Evolutionary conservation across 2,888 invertebrate species (phyloP).

Genomic region (Orthonevra nobilis): DNA sequence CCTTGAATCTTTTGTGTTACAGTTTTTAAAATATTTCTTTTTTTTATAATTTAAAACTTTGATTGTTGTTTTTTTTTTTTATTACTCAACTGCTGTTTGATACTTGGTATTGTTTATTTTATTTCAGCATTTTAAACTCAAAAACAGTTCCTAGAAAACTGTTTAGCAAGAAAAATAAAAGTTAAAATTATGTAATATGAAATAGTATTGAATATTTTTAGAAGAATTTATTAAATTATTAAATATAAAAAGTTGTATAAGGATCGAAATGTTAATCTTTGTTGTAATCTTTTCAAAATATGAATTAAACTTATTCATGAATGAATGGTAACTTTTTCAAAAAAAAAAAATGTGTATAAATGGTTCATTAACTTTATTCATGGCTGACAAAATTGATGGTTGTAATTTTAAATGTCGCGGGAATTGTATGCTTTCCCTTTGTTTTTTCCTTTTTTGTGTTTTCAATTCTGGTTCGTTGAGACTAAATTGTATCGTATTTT

Average conservation of each 20-base stretch:
- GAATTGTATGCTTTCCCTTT: too few species aligned
- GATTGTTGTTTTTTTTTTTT: too few species aligned
- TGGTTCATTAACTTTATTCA: background rate
- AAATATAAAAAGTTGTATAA: slow-evolving; percentile 10
- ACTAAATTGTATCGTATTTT: too few species aligned
- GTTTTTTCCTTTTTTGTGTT: too few species aligned
- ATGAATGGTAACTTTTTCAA: background rate
- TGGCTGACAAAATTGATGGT: too few species aligned
- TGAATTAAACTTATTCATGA: slow-evolving; percentile 30
- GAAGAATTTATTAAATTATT: slow-evolving; percentile 58
- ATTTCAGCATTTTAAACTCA: slow-evolving; percentile 56
- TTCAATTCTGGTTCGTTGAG: too few species aligned
- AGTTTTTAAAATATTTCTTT: background rate
- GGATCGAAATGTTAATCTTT: slow-evolving; percentile 58
- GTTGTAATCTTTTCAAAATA: slow-evolving; percentile 8
- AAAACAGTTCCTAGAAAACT: slow-evolving; percentile 28
- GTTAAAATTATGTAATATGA: slow-evolving; percentile 7
- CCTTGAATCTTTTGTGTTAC: slow-evolving; percentile 19
- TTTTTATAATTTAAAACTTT: slow-evolving; percentile 14
- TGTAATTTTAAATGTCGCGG: too few species aligned
- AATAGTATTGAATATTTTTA: slow-evolving; percentile 49
- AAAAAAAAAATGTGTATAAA: background rate
- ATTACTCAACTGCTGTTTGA: slow-evolving; percentile 33
- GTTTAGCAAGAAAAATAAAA: slow-evolving; percentile 24
- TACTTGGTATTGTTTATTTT: slow-evolving; percentile 43